Evolutionary conservation across 2,888 invertebrate species (phyloP).

Genomic region (Oasisia sp.): DNA sequence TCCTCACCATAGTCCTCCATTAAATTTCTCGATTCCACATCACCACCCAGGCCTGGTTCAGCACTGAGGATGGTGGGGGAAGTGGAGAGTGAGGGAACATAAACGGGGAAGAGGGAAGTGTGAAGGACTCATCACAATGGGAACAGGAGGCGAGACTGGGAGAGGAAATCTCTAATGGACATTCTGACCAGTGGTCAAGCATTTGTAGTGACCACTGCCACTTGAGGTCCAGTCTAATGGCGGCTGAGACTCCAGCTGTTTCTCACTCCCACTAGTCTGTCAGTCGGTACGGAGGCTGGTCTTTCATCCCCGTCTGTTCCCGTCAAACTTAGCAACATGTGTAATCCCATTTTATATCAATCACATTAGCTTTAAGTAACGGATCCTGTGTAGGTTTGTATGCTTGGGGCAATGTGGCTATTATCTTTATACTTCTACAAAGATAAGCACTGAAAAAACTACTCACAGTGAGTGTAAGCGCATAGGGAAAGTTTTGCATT

Average conservation of each 20-base stretch:
- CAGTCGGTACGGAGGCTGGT: not conserved
- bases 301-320: not conserved
- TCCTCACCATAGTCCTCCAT: not conserved
- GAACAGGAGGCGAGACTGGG: not conserved
- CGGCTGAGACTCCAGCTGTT: not conserved
- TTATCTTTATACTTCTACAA: not conserved
- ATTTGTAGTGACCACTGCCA: not conserved
- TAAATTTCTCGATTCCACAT: not conserved
- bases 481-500: not conserved
- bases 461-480: not conserved
- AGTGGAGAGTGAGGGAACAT: not conserved
- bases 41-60: not conserved
- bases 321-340: not conserved
- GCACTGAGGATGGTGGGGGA: not conserved
- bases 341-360: not conserved
- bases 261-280: not conserved
- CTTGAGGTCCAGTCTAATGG: not conserved
- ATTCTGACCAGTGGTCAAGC: not conserved
- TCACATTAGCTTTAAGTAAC: not conserved
- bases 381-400: not conserved
- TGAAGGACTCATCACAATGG: not conserved
- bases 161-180: slow-evolving; percentile 3
- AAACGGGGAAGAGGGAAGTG: not conserved
- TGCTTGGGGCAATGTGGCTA: not conserved
- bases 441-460: not conserved